Base-by-base conservation (phyloP, 2,113 vertebrate species). In the Osmerus mordax region DNA sequence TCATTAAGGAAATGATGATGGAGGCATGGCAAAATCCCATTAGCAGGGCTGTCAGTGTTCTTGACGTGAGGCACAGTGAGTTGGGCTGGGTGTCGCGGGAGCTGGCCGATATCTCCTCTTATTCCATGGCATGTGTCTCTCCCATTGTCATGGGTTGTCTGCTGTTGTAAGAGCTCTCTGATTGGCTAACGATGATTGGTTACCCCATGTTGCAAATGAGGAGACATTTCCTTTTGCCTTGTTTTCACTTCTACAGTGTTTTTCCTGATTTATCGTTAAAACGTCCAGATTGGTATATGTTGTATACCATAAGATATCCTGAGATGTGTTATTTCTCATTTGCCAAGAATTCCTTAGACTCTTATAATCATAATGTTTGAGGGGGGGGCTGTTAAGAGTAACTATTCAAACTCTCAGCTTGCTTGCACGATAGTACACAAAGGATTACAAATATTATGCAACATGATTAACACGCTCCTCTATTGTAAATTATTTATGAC, bases 1-100 rank as follows among this genome's bases (percentile, higher is more conserved):
- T 91, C 88, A 91, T 91, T 91, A 90, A 89, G 86, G 84, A 87
- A 91, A 88, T 89, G 86, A 89, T 91, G 87, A 91, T 82, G 84
- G 86, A 89, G 85, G 81, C 81, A 73, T 86, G 77, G 83, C 89
- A 74, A 87, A 92, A 88, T 89, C 84, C 91, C 90, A 91, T 92
- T 92, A 91, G 87, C 89, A 76, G 79, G 81, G 85, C 90, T 91
- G 90, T 89, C 90, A 90, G 86, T 85, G 86, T 81, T 85, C 76
- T 83, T 91, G 89, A 91, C 89, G 77, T 87, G 88, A 84, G 73
- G 76, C 89, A 82, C 79, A 69, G 80, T 72, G 85, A 85, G 88
- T 87, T 82, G 86, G 88, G 86, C 87, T 32, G 61, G 80, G 87
- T 78, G 89, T 89, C 90, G 77, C 88, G 90, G 90, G 90, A 89